Evolutionary conservation across 2,888 invertebrate genomes (phyloP).

Genomic region (Cantharis rustica): DNA sequence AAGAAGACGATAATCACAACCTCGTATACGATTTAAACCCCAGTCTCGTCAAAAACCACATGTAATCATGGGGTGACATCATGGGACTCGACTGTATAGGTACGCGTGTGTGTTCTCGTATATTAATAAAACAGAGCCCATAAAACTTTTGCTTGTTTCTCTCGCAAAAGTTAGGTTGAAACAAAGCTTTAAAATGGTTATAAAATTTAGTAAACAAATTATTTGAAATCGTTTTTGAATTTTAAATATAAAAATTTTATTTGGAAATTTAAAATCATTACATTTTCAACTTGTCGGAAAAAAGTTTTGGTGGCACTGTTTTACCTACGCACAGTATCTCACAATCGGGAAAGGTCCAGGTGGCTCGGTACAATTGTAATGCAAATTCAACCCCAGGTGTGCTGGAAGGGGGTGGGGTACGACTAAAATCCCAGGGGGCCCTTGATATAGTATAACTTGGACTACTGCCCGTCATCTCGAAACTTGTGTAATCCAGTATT

Average conservation of each 20-base stretch:
- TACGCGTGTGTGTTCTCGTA: constrained; percentile 31
- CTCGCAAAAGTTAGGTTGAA: neutral
- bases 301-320: constrained; percentile 28
- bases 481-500: constrained; percentile 9
- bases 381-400: constrained; percentile 45
- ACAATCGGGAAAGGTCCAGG: constrained; percentile 41
- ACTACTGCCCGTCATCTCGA: constrained; percentile 31
- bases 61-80: constrained; percentile 37
- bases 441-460: constrained; percentile 28
- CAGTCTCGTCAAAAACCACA: constrained; percentile 33
- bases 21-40: constrained; percentile 29
- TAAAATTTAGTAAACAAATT: neutral
- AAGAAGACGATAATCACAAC: constrained; percentile 33
- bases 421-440: constrained; percentile 28
- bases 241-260: neutral
- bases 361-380: constrained; percentile 43
- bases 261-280: neutral
- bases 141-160: neutral
- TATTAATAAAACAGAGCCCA: constrained; percentile 7
- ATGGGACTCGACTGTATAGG: constrained; percentile 29
- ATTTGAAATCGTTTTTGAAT: neutral
- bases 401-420: constrained; percentile 36
- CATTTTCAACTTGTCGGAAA: neutral
- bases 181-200: neutral
- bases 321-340: constrained; percentile 32